Evolutionary conservation across 2,797 vertebrate genomes (phyloP).

Genomic region (Pseudochaenichthys georgianus): DNA sequence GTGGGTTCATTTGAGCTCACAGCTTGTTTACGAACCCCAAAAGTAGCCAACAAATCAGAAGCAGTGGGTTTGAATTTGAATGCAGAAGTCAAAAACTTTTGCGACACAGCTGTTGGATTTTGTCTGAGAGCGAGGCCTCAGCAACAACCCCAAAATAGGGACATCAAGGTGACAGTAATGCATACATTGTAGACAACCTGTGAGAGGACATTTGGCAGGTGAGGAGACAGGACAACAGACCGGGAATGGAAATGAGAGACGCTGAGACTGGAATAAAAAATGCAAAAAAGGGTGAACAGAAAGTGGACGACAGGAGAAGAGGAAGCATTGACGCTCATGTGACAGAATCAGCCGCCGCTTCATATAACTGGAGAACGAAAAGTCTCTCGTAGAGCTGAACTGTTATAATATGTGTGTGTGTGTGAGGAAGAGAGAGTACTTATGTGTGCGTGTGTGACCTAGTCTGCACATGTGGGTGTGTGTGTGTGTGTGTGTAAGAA

Average conservation of each 20-base stretch:
- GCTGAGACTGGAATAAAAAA: constrained; percentile 26
- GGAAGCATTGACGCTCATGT: constrained; percentile 31
- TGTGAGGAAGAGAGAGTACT: not conserved
- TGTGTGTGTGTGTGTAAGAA: constrained; percentile 56
- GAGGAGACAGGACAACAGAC: constrained; percentile 53
- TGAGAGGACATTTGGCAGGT: constrained; percentile 48
- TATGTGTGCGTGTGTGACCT: constrained; percentile 32
- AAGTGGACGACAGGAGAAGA: constrained; percentile 46
- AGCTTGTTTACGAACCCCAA: not conserved
- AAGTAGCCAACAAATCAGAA: not conserved
- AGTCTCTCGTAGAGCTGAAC: constrained; percentile 31
- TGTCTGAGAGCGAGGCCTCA: constrained; percentile 6
- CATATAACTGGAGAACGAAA: constrained; percentile 29
- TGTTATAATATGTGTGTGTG: constrained; percentile 27
- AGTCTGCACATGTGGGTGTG: not conserved
- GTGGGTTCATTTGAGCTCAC: too few relatives aligned
- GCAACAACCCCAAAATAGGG: constrained; percentile 28
- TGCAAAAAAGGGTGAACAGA: constrained; percentile 15
- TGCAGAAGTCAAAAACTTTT: constrained; percentile 18
- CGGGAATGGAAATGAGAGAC: constrained; percentile 55
- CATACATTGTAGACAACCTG: constrained; percentile 42
- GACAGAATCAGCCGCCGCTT: constrained; percentile 44
- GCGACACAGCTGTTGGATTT: constrained; percentile 14
- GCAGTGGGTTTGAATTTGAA: not conserved
- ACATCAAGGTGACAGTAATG: constrained; percentile 56